Base-by-base conservation (phyloP, 2,888 invertebrate species). In the Argyresthia albistria region DNA sequence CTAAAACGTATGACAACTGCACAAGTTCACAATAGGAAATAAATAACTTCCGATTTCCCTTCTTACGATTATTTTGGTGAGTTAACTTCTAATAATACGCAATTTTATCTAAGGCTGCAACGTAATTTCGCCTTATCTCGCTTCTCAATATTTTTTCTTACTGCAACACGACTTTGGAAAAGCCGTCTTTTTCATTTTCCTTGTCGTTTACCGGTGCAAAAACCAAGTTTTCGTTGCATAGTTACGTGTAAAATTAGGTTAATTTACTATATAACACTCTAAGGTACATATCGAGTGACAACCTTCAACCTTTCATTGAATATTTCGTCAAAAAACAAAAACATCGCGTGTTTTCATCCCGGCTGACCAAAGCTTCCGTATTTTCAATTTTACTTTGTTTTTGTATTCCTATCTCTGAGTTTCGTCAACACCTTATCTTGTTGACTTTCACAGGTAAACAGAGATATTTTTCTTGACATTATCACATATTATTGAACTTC, bases 1-100 rank as follows among this genome's bases (percentile, higher is more conserved):
- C 37, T 74, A 73, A 76, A 76, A 76, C 77, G 79, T 78, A 73
- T 83, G 86, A 80, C 82, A 83, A 79, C 74, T 70, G 68, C 69
- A 67, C 72, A 70, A 69, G 52, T 50, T 76, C 76, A 79, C 76
- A 74, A 73, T 76, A 71, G 68, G 70, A 82, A 80, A 77, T 81
- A 83, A 80, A 83, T 82, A 82, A 72, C 63, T 74, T 69, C 62
- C 63, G 67, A 72, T 71, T 72, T 76, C 67, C 43, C 67, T 69
- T 72, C 67, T 69, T 68, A 62, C 66, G 65, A 61, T 64, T 60
- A 60, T 65, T 71, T 76, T 67, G 80, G 84, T 86, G 58, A 84
- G 84, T 82, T 65, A 68, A 67, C 10, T 14, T 12, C n/a, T 11
- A n/a, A 39, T 11, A 11, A 6, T 39, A 4, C 9, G n/a, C 8